These are phyloP conservation scores for Peromyscus maniculatus DNA, from an alignment of 2,113 vertebrate species.

Conservation along the genomic window DNA sequence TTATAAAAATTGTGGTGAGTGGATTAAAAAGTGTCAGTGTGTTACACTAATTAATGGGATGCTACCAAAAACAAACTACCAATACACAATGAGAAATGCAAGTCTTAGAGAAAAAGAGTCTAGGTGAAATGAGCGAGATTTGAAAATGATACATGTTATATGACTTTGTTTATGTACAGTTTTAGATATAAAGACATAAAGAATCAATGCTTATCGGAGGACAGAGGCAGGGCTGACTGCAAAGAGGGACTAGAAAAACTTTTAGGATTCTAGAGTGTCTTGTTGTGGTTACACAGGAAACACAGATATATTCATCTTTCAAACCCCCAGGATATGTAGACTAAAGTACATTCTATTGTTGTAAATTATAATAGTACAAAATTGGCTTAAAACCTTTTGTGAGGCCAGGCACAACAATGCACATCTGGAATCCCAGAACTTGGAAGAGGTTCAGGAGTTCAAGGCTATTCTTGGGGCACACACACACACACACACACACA, in stretches of 20 bases:
- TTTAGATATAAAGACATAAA: conserved; percentile 42
- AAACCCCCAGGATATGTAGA: conserved; percentile 23
- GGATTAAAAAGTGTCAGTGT: background rate
- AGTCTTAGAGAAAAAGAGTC: background rate
- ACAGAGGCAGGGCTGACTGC: background rate
- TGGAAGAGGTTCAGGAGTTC: background rate
- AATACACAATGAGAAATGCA: background rate
- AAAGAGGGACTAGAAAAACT: conserved; percentile 34
- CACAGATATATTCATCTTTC: background rate
- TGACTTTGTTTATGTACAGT: conserved; percentile 21
- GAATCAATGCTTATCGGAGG: conserved; percentile 2
- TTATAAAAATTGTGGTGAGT: background rate
- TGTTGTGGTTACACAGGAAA: background rate
- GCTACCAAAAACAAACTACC: conserved; percentile 24
- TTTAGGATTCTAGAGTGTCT: background rate
- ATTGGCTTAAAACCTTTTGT: background rate
- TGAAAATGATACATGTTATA: background rate
- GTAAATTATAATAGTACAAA: conserved; percentile 31
- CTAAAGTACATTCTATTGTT: background rate
- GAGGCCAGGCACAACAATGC: no score
- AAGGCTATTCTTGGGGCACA: background rate
- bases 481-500: background rate
- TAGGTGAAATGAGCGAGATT: conserved; percentile 22
- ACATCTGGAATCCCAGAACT: background rate
- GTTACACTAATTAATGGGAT: background rate